Evolutionary conservation across 1,140 invertebrate species (phyloP), one percentile per base, ranked within the genome.

Genomic region (Drosophila truncata): DNA sequence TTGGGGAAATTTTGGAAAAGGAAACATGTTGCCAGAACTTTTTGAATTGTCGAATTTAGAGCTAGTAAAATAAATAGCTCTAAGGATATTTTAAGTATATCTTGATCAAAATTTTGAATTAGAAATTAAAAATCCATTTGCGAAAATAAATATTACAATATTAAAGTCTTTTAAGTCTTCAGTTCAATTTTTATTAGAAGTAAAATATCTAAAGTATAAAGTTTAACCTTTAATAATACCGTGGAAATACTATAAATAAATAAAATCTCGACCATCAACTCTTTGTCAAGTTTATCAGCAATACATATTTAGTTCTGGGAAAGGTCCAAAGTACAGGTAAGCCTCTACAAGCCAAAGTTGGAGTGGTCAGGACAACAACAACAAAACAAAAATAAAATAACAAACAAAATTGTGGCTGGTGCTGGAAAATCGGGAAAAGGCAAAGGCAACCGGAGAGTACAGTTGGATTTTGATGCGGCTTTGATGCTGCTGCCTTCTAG

Each of bases 381-480:
- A 33, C 10, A 4, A 33, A 13, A 33, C 3, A 50, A 4, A 65
- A 67, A 41, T 31, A 62, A 54, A 54, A 54, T 54, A 54, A 54
- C 31, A 52, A n/a, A n/a, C n/a, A n/a, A n/a, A n/a, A n/a, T n/a
- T n/a, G n/a, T n/a, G n/a, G n/a, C n/a, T n/a, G n/a, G n/a, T 29
- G 52, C 14, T 16, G 31, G 18, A 9, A 54, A 54, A 54, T 54
- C 14, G 35, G 31, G 31, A 18, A 61, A 60, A 64, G 14, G 50
- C 4, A 35, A 54, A 54, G 33, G 58, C 23, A 42, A 59, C 41
- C 50, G 65, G 41, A 73, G 31, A 55, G 35, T 25, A 46, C 46
- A 55, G 72, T 64, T 66, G 33, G 37, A 78, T 63, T 77, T 76
- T 69, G 46, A 73, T 72, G 62, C 72, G 59, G 69, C 70, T 78